phyloP scores from a whole-genome alignment of 2,888 invertebrate species.

The Cerastoderma edule region DNA sequence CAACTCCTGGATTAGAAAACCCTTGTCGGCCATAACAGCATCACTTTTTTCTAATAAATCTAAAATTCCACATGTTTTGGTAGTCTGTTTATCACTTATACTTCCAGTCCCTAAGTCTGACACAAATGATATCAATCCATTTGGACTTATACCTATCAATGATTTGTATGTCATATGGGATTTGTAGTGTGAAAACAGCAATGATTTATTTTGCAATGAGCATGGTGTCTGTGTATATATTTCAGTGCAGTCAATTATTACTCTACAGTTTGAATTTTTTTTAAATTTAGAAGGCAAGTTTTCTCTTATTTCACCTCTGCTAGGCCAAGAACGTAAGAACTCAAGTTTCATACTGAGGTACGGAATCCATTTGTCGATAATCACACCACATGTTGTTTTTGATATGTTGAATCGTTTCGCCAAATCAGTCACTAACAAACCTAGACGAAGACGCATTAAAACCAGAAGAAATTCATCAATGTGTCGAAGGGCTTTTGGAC shows the following conservation, averaged over 20 bases:
- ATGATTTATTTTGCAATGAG: slow-evolving; percentile 30
- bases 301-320: neutral
- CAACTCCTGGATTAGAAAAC: slow-evolving; percentile 49
- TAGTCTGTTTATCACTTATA: slow-evolving; percentile 55
- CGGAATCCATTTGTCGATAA: too few species aligned
- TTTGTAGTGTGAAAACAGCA: slow-evolving; percentile 52
- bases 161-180: slow-evolving; percentile 50
- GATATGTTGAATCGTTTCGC: too few species aligned
- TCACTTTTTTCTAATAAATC: slow-evolving; percentile 56
- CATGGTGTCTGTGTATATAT: slow-evolving; percentile 48
- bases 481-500: too few species aligned
- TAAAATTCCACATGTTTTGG: slow-evolving; percentile 34
- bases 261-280: slow-evolving; percentile 45
- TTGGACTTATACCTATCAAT: slow-evolving; percentile 52
- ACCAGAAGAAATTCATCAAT: too few species aligned
- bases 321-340: too few species aligned
- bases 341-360: too few species aligned
- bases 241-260: slow-evolving; percentile 65
- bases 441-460: too few species aligned
- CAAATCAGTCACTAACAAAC: too few species aligned
- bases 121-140: slow-evolving; percentile 52
- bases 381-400: too few species aligned
- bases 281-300: slow-evolving; percentile 47
- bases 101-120: slow-evolving; percentile 52
- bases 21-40: slow-evolving; percentile 58